A percentile compares a stretch with the other conserved stretches of the same genome.
These are phyloP conservation scores for Andricus curvator DNA, from an alignment of 2,888 invertebrate genomes.

Conservation along the genomic window DNA sequence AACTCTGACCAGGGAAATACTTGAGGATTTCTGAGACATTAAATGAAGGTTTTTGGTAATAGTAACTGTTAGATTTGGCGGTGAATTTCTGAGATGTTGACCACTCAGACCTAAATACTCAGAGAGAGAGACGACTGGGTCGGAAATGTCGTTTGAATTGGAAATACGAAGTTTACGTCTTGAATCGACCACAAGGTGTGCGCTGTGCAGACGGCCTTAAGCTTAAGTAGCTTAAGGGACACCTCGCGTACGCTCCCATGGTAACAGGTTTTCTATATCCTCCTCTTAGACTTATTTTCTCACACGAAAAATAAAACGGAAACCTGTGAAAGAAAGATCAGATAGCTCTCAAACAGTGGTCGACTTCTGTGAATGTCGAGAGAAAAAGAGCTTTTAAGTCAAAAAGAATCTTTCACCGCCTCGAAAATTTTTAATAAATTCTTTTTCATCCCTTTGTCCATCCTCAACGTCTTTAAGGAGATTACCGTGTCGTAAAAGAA, in stretches of 20 bases:
- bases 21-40: neutral
- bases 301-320: constrained; percentile 39
- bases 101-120: constrained; percentile 34
- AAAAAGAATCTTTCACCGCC: constrained; percentile 4
- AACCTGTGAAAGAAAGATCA: constrained; percentile 26
- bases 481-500: too few relatives aligned
- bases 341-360: constrained; percentile 33
- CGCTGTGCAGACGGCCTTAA: constrained; percentile 53
- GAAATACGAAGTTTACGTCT: constrained; percentile 66
- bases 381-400: constrained; percentile 15
- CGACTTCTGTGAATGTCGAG: constrained; percentile 13
- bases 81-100: constrained; percentile 40
- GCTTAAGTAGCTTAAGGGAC: constrained; percentile 65
- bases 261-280: constrained; percentile 30
- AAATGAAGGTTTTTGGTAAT: neutral
- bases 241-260: constrained; percentile 40
- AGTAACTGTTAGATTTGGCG: neutral
- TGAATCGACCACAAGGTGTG: constrained; percentile 52
- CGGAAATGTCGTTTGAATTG: constrained; percentile 70
- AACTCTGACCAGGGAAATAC: neutral
- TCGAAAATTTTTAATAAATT: neutral
- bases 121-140: constrained; percentile 42
- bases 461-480: too few relatives aligned
- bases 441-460: neutral
- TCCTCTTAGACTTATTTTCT: constrained; percentile 34